Base-by-base conservation (phyloP, 2,113 vertebrate genomes). In the Atractosteus spatula region DNA sequence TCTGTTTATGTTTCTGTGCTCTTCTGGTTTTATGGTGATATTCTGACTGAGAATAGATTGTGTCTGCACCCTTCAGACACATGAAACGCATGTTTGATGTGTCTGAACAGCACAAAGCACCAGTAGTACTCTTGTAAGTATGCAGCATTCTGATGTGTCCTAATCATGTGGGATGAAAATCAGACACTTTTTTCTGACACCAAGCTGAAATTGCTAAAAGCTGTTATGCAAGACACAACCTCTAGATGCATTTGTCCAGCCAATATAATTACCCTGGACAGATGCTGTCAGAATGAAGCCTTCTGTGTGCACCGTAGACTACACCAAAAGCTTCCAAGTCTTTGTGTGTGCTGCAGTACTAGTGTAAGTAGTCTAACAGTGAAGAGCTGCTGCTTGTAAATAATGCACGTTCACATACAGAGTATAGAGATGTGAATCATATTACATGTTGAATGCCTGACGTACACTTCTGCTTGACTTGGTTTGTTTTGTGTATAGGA, bases 241-340 rank as follows among this genome's bases (percentile, higher is more conserved):
- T 41, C 3, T 43, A 59, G 41, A 67, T 45, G 17, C 29, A 64
- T 62, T 1, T 29, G 45, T 54, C 51, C 56, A 29, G 47, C n/a
- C 57, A 64, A 67, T 55, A 70, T 69, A 51, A 11, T 70, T 57
- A 68, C 47, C 17, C 16, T 11, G 16, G 59, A 56, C 10, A 66
- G 11, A 17, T 43, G 16, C 16, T 75, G 61, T 10, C 8, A 17
- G 41, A 5, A 43, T 63, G n/a, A 3, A 13, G 57, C 11, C 12
- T 43, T 59, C 41, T 47, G 56, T 70, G 68, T 41, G 13, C 47
- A 51, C 47, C 10, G 41, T 57, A 47, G 43, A 41, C 64, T 7
- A 43, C 41, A 41, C 5, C n/a, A 16, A 51, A 8, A 8, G 14
- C 42, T 16, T 17, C 10, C 16, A 10, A 59, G 44, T 68, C 45